phyloP scores from a whole-genome alignment of 1,140 invertebrate genomes.

The Gryon sp. region DNA sequence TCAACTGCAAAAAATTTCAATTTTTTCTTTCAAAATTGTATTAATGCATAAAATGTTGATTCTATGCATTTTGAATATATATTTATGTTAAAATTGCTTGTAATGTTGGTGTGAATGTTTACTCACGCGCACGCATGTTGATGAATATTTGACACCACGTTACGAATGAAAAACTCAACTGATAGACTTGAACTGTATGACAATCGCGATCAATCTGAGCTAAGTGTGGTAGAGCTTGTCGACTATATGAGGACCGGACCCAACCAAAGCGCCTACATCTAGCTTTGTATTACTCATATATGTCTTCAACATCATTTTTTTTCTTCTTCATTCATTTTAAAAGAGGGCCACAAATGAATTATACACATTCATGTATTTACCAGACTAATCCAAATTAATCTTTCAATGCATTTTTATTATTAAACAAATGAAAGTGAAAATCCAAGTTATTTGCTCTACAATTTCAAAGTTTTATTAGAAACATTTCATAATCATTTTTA shows the following conservation, averaged over 20 bases:
- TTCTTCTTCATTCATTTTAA: constrained; percentile 26
- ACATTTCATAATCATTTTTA: too few relatives aligned
- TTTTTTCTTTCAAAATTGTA: too few relatives aligned
- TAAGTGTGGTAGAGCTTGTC: constrained; percentile 35
- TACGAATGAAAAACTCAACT: constrained; percentile 11
- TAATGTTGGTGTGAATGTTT: neutral
- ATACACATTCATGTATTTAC: too few relatives aligned
- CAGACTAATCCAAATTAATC: too few relatives aligned
- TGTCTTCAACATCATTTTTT: constrained; percentile 18
- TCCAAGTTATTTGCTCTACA: too few relatives aligned
- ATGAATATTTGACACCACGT: neutral
- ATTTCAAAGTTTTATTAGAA: too few relatives aligned
- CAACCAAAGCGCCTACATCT: constrained; percentile 42
- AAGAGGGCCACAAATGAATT: constrained; percentile 33
- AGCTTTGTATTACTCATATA: constrained; percentile 37
- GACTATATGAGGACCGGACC: constrained; percentile 48
- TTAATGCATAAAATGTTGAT: too few relatives aligned
- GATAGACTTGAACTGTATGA: constrained; percentile 39
- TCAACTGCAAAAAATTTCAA: too few relatives aligned
- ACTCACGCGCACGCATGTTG: constrained; percentile 39
- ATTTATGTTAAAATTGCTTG: neutral
- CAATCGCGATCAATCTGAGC: constrained; percentile 51
- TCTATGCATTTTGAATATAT: too few relatives aligned
- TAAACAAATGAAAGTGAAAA: too few relatives aligned
- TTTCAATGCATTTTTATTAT: too few relatives aligned